phyloP scores from a whole-genome alignment of 2,797 vertebrate species.

The Catostomus latipinnis region DNA sequence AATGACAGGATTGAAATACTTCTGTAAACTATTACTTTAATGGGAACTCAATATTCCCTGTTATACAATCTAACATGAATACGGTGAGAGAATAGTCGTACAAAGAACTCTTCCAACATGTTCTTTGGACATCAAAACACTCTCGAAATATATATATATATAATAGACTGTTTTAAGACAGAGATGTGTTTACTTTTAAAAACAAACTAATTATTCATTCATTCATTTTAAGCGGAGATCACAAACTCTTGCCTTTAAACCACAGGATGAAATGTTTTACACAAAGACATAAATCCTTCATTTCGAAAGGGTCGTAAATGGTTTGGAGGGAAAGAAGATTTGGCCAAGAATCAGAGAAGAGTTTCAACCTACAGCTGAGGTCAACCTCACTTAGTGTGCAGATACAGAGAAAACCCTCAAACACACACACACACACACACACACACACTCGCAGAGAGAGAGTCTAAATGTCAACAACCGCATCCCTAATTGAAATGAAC shows the following conservation, averaged over 20 bases:
- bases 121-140: conserved; percentile 16
- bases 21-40: too few species aligned
- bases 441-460: conserved; percentile 5
- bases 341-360: conserved; percentile 91
- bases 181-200: conserved; percentile 74
- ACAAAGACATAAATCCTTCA: conserved; percentile 93
- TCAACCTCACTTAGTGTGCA: conserved; percentile 63
- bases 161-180: background rate
- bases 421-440: background rate
- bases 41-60: too few species aligned
- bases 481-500: conserved; percentile 33
- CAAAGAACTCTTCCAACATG: conserved; percentile 43
- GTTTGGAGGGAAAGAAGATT: conserved; percentile 90
- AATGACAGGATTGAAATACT: too few species aligned
- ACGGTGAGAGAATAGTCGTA: too few species aligned
- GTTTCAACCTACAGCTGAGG: conserved; percentile 82
- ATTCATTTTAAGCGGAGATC: conserved; percentile 85
- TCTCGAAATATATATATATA: conserved; percentile 29
- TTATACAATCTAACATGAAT: too few species aligned
- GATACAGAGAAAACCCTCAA: background rate
- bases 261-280: conserved; percentile 88
- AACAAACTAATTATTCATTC: conserved; percentile 71
- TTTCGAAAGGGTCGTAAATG: conserved; percentile 91
- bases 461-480: conserved; percentile 16
- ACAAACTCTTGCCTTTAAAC: conserved; percentile 85